Percentiles rank a stretch among this genome's conserved stretches.
Conservation (phyloP, 2,113 vertebrate species). For the Sakesphorus luctuosus region DNA sequence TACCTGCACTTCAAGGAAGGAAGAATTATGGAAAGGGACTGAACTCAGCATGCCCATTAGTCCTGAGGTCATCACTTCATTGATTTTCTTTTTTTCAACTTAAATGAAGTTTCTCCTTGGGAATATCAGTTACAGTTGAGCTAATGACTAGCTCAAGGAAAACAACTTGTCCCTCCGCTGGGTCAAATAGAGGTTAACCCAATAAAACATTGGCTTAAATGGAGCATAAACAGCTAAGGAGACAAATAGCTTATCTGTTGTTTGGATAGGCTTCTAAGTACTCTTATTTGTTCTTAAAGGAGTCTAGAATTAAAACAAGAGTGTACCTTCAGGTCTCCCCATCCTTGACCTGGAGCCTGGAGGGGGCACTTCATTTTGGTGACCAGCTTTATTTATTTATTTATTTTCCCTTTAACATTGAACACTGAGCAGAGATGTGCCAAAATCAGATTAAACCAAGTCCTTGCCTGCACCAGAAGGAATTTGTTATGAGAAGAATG, state of each 20-base stretch:
- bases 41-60: slow-evolving; percentile 70
- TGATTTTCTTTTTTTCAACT: slow-evolving; percentile 80
- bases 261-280: slow-evolving; percentile 22
- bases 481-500: not conserved
- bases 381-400: not conserved
- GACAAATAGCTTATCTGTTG: slow-evolving; percentile 67
- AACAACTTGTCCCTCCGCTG: slow-evolving; percentile 70
- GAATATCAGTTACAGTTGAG: slow-evolving; percentile 78
- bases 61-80: slow-evolving; percentile 79
- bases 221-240: slow-evolving; percentile 74
- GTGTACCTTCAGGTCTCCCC: not conserved
- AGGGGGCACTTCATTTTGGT: not conserved
- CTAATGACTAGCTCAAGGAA: slow-evolving; percentile 77
- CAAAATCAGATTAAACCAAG: not conserved
- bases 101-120: slow-evolving; percentile 81
- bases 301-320: not conserved
- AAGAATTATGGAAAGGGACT: slow-evolving; percentile 65
- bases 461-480: not conserved
- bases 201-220: slow-evolving; percentile 77
- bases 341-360: not conserved
- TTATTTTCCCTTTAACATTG: not conserved
- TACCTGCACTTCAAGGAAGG: slow-evolving; percentile 38
- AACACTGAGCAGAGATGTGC: not conserved
- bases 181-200: slow-evolving; percentile 80
- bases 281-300: slow-evolving; percentile 6